These are phyloP conservation scores for Conomelus anceps DNA, from an alignment of 2,888 invertebrate genomes.

Conservation along the genomic window DNA sequence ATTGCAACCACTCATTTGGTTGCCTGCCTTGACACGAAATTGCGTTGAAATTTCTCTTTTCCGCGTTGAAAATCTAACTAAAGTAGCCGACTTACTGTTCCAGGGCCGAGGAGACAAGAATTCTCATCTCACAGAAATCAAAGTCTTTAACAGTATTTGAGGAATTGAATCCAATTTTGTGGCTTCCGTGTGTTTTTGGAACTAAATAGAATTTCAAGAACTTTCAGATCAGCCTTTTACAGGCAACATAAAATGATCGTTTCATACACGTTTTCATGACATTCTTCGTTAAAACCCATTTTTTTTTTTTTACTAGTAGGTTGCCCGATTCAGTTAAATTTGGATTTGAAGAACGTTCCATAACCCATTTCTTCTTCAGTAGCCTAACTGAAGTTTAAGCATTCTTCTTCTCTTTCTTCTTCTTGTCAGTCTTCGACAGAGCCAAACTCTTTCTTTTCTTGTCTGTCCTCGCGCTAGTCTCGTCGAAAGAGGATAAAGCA, in stretches of 20 bases:
- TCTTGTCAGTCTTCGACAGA: too few relatives aligned
- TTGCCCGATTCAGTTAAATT: too few relatives aligned
- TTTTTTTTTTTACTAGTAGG: too few relatives aligned
- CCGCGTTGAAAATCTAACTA: neutral
- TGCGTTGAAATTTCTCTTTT: neutral
- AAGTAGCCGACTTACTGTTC: neutral
- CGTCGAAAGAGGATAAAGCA: too few relatives aligned
- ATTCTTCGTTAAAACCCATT: too few relatives aligned
- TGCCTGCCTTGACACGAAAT: neutral
- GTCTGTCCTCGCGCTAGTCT: too few relatives aligned
- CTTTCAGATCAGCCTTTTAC: neutral
- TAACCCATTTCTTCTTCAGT: too few relatives aligned
- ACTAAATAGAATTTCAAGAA: neutral
- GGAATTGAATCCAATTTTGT: neutral
- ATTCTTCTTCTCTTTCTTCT: too few relatives aligned
- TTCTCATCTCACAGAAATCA: neutral
- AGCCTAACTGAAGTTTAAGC: too few relatives aligned
- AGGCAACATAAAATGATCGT: neutral
- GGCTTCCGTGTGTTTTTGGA: neutral
- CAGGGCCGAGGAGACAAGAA: neutral
- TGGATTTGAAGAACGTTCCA: too few relatives aligned
- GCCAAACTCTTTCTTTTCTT: too few relatives aligned
- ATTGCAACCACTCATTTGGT: neutral
- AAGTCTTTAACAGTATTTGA: neutral
- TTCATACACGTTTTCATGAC: too few relatives aligned